These are phyloP conservation scores for Rattus rattus DNA, from an alignment of 2,113 vertebrate species.

Conservation along the genomic window DNA sequence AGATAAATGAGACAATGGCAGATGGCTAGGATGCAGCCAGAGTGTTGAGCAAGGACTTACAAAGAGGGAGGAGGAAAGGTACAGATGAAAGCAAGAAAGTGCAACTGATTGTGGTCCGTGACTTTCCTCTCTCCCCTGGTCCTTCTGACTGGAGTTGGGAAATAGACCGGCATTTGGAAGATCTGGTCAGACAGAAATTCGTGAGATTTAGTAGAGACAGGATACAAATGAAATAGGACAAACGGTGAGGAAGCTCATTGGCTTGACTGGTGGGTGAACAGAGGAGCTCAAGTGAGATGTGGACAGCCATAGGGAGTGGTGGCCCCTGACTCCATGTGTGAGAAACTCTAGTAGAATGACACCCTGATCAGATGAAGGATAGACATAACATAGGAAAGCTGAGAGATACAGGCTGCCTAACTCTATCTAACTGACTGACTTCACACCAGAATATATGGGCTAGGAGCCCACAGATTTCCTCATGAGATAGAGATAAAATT, in stretches of 20 bases:
- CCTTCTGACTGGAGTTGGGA: background rate
- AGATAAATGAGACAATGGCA: background rate
- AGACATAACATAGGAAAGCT: background rate
- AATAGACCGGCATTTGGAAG: background rate
- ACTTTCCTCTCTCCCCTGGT: no score
- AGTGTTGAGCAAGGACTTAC: background rate
- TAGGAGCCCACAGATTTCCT: background rate
- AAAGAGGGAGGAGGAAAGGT: no score
- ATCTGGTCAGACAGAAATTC: background rate
- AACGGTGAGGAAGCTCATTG: background rate
- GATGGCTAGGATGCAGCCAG: background rate
- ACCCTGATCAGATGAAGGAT: background rate
- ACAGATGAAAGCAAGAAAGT: background rate
- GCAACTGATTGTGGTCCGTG: background rate
- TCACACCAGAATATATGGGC: background rate
- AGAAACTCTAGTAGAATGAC: background rate
- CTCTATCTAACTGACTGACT: background rate
- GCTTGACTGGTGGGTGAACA: background rate
- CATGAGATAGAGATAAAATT: background rate
- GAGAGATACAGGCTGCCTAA: background rate
- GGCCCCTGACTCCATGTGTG: background rate
- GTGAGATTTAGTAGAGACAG: background rate
- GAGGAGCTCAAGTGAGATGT: background rate
- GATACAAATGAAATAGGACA: background rate
- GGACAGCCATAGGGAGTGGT: background rate